Base-by-base conservation (phyloP, 2,797 vertebrate species). In the Helicolenus hilgendorfi region DNA sequence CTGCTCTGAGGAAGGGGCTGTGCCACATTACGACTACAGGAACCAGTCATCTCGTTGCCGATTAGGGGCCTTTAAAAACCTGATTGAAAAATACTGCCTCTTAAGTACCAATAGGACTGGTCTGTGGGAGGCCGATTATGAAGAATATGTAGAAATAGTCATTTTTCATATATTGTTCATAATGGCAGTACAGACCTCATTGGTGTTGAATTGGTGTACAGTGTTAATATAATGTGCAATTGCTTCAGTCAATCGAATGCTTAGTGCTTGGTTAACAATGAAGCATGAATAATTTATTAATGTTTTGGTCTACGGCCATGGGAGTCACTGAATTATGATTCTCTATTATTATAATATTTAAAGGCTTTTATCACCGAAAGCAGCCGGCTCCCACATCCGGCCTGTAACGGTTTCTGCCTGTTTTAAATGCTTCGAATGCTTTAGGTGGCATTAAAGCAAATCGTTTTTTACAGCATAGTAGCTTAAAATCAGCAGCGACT, bases 1-100 rank as follows among this genome's bases (percentile, higher is more conserved):
- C 92, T 91, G 89, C 92, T 88, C 85, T n/a, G 84, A 91, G 78
- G 86, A 93, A 72, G 83, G 68, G 79, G 84, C 74, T 83, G 85
- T 68, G 75, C 92, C 91, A 92, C 89, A 85, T 90, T 86, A 92
- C 5, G 18, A 56, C 88, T 82, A 69, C 81, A 88, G 87, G 71
- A 93, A 49, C 65, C 49, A 35, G 72, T 88, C 77, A 77, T 85
- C 85, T 89, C 63, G 29, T 20, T 81, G 79, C 58, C 9, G 14
- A 82, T 90, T 75, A 77, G 64, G 64, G 69, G 65, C 72, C 72
- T 90, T 83, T 79, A 67, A 91, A 84, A 83, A 72, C 76, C 55
- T 81, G 82, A 82, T 64, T 76, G 68, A 62, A 86, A 81, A 68
- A 79, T 38, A n/a, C 59, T 49, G 65, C 78, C 38, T 86, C 36